Percentiles rank a stretch among this genome's conserved stretches.
Evolutionary conservation across 2,797 vertebrate genomes (phyloP).

Genomic region (Coreius guichenoti): DNA sequence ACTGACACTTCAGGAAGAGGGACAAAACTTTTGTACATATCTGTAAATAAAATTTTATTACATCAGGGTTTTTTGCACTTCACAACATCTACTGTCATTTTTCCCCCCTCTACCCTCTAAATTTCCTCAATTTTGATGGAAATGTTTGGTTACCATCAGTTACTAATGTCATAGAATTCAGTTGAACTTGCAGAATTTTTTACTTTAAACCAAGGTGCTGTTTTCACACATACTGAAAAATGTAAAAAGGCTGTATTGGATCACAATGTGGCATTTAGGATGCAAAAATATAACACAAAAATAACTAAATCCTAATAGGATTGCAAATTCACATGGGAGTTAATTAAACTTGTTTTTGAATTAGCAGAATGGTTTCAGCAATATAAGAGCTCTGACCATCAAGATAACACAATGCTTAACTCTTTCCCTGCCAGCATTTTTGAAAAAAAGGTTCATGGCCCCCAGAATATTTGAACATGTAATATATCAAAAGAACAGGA

Average conservation of each 20-base stretch:
- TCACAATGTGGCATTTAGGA: neutral
- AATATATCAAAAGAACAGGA: too few relatives aligned
- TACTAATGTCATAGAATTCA: neutral
- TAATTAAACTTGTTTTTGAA: neutral
- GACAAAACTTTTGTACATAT: slow-evolving; percentile 76
- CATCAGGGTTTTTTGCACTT: slow-evolving; percentile 31
- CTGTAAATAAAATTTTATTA: slow-evolving; percentile 81
- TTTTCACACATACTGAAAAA: neutral
- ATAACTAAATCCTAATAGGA: neutral
- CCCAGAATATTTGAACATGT: too few relatives aligned
- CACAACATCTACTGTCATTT: slow-evolving; percentile 4
- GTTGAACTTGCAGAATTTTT: too few relatives aligned
- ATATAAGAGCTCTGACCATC: neutral
- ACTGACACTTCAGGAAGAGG: slow-evolving; percentile 71
- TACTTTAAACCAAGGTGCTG: neutral
- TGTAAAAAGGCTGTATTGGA: neutral
- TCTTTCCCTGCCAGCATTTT: too few relatives aligned
- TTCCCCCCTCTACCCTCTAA: neutral
- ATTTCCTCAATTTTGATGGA: neutral
- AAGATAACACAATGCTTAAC: neutral
- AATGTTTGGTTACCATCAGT: neutral
- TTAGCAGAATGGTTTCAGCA: neutral
- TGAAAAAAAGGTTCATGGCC: too few relatives aligned
- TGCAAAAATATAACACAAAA: neutral
- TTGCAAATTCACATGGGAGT: neutral